Conservation (phyloP, 2,113 vertebrate genomes). For the Gymnorhina tibicen region DNA sequence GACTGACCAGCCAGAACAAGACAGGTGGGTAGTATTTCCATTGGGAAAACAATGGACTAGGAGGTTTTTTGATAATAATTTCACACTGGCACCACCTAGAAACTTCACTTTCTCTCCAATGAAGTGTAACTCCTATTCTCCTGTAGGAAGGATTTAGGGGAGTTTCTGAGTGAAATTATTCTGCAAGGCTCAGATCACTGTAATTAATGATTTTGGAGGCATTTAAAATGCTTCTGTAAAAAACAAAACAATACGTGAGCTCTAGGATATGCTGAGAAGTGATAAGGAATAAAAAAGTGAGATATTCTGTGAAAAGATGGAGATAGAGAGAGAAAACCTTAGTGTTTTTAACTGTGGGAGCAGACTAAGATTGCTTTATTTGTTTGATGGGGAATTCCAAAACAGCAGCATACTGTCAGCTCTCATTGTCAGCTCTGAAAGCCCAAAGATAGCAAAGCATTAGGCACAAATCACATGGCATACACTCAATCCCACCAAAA, state of each 20-base stretch:
- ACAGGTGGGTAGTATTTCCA: not conserved
- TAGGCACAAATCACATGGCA: not conserved
- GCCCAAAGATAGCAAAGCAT: not conserved
- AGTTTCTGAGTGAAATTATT: not conserved
- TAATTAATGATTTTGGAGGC: not conserved
- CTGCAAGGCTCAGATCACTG: not conserved
- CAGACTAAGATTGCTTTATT: not conserved
- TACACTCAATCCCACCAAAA: not conserved
- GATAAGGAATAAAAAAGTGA: not conserved
- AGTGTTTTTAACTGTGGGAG: not conserved
- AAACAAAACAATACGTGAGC: not conserved
- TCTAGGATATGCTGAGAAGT: not conserved
- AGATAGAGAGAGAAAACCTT: not conserved
- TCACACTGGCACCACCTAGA: not conserved
- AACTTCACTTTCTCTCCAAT: not conserved
- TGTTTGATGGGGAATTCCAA: not conserved
- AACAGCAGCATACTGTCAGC: not conserved
- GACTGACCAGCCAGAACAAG: not conserved
- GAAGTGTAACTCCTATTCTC: not conserved
- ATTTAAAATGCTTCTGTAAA: not conserved
- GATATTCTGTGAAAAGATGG: not conserved
- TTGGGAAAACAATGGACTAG: not conserved
- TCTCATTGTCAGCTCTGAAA: not conserved
- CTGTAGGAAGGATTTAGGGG: not conserved
- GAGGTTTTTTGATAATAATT: not conserved